Evolutionary conservation across 2,113 vertebrate genomes (phyloP), one percentile per base, ranked within the genome.

Genomic region (Lonchura striata): DNA sequence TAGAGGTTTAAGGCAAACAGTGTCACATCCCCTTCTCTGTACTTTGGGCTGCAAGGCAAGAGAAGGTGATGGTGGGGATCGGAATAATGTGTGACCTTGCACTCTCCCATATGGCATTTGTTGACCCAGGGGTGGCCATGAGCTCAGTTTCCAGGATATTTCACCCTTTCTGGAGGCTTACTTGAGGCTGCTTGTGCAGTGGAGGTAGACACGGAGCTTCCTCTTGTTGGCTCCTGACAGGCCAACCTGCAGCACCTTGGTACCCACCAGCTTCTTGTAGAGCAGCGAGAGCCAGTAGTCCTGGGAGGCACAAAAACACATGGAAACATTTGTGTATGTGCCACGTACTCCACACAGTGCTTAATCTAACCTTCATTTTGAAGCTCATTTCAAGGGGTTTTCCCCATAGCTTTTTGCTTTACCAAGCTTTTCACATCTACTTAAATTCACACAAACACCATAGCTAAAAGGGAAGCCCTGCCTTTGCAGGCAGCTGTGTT

Each of bases 241-340:
- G 24, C 72, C 24, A 1, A 97, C 94, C 21, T 90, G 95, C 81
- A 99, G 88, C 65, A 99, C 99, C 49, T 97, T 98, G 46, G 97
- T 97, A 60, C 99, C 99, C 24, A 99, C 99, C 20, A 99, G 97
- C 41, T 97, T 98, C 98, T 99, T 99, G 92, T 99, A 99, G 42
- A 99, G 96, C 50, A 99, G 94, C 1, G 99, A 99, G 4, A 99
- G 97, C 99, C 99, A 99, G 33, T 99, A 99, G 95, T 99, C 99
- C 99, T 96, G 60, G 60, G 39, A 71, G 39, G 66, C 60, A 94
- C 8, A 87, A 75, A 96, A 79, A 1, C 37, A 90, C 17, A 25
- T 0, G 1, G 70, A 30, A 94, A 33, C 13, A 5, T 37, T 92
- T 35, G 17, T 23, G n/a, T 41, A 30, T 4, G 1, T 28, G 23